Percentiles rank a stretch among this genome's conserved stretches.
Evolutionary conservation across 2,797 vertebrate genomes (phyloP).

Genomic region (Remorina albescens): DNA sequence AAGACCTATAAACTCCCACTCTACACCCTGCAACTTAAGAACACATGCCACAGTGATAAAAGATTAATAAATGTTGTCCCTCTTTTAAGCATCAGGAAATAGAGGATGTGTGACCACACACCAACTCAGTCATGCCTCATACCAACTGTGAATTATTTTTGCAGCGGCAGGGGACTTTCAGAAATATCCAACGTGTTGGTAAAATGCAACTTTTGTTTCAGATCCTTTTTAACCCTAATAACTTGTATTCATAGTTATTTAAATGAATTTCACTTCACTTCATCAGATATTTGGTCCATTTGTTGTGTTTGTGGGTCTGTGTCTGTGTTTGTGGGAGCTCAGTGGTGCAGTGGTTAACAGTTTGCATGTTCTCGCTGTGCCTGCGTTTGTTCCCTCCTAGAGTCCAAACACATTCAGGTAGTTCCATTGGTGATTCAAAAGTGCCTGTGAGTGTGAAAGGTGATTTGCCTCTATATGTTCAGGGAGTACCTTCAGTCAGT

Average conservation of each 20-base stretch:
- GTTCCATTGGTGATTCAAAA: too few species aligned
- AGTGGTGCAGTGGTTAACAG: too few species aligned
- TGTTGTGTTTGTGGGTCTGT: neutral
- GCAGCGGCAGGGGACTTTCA: constrained; percentile 45
- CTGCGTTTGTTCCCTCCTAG: too few species aligned
- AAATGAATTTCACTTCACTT: constrained; percentile 26
- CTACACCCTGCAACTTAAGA: constrained; percentile 13
- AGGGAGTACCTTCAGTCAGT: too few species aligned
- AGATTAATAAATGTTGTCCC: constrained; percentile 47
- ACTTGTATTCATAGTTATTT: neutral
- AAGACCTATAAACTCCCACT: constrained; percentile 31
- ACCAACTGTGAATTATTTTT: constrained; percentile 44
- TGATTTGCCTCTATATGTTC: too few species aligned
- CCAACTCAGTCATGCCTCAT: constrained; percentile 41
- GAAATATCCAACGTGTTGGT: constrained; percentile 28
- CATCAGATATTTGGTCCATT: constrained; percentile 13
- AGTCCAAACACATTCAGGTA: too few species aligned
- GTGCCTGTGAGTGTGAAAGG: too few species aligned
- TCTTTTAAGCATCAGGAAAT: constrained; percentile 41
- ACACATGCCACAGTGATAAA: constrained; percentile 51
- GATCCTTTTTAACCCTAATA: constrained; percentile 29
- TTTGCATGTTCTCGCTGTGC: too few species aligned
- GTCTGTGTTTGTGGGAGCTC: too few species aligned
- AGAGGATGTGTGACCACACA: constrained; percentile 54
- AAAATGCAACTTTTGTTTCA: constrained; percentile 39